Evolutionary conservation across 2,888 invertebrate species (phyloP).

Genomic region (Acleris emargana): DNA sequence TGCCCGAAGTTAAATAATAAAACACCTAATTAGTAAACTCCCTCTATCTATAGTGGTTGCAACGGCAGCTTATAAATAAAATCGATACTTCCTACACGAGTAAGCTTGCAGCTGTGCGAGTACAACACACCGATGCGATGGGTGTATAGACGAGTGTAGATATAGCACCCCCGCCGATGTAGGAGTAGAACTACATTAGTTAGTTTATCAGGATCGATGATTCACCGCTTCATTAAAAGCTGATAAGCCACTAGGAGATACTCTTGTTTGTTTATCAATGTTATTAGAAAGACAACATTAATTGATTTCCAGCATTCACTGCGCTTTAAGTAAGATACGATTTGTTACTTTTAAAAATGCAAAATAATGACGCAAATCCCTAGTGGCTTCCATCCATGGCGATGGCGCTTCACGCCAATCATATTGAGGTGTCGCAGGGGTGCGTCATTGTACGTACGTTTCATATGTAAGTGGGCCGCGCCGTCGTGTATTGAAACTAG

Average conservation of each 20-base stretch:
- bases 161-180: constrained; percentile 12
- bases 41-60: constrained; percentile 11
- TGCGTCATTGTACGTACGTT: no score
- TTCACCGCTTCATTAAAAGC: constrained; percentile 33
- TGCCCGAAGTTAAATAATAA: constrained; percentile 22
- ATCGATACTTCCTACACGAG: constrained; percentile 24
- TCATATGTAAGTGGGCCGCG: no score
- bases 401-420: neutral
- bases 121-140: constrained; percentile 4
- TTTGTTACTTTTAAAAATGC: no score
- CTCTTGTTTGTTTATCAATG: constrained; percentile 21
- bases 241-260: constrained; percentile 25
- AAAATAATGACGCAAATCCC: no score
- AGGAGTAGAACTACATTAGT: constrained; percentile 27
- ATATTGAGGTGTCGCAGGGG: no score
- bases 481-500: neutral
- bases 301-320: constrained; percentile 16
- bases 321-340: no score
- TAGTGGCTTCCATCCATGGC: no score
- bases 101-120: constrained; percentile 5
- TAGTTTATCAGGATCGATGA: constrained; percentile 33
- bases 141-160: neutral
- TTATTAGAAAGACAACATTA: constrained; percentile 13
- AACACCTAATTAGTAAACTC: constrained; percentile 23
- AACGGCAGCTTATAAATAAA: constrained; percentile 25